A percentile compares a stretch with the other conserved stretches of the same genome.
phyloP scores from a whole-genome alignment of 2,888 invertebrate species.

The Sminthurides aquaticus region DNA sequence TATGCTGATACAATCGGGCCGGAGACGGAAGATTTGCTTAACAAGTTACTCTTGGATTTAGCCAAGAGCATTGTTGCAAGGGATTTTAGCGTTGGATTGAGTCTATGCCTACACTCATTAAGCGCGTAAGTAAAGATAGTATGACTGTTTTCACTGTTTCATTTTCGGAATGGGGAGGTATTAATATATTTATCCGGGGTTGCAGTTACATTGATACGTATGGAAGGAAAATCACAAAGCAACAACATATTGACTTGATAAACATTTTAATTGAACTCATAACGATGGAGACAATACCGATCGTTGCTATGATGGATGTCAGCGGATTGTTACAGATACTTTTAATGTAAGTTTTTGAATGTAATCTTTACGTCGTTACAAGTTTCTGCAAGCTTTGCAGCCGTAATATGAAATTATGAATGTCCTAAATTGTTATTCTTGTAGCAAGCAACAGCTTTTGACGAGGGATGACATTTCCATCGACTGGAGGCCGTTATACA shows the following conservation, averaged over 20 bases:
- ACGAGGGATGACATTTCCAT: conserved; percentile 70
- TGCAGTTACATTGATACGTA: conserved; percentile 73
- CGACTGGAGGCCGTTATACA: conserved; percentile 78
- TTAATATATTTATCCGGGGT: conserved; percentile 43
- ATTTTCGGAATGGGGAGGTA: neutral
- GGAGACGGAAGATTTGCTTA: conserved; percentile 36
- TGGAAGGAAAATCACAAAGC: conserved; percentile 79
- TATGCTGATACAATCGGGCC: conserved; percentile 32
- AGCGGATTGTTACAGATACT: conserved; percentile 60
- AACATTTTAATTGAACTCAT: conserved; percentile 70
- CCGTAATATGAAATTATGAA: too few relatives aligned
- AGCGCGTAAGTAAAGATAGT: conserved; percentile 32
- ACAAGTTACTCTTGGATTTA: conserved; percentile 34
- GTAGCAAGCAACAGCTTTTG: conserved; percentile 64
- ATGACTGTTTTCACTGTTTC: conserved; percentile 13
- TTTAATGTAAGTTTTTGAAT: conserved; percentile 48
- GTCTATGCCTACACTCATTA: conserved; percentile 34
- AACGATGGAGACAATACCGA: conserved; percentile 50
- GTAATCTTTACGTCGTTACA: too few relatives aligned
- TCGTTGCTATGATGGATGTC: conserved; percentile 61
- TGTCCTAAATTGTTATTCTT: too few relatives aligned
- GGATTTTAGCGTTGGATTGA: conserved; percentile 34
- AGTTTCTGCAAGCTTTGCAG: too few relatives aligned
- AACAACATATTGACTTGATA: conserved; percentile 76
- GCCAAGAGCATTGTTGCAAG: conserved; percentile 32